phyloP scores from a whole-genome alignment of 2,888 invertebrate species.

The Saturnia pavonia region DNA sequence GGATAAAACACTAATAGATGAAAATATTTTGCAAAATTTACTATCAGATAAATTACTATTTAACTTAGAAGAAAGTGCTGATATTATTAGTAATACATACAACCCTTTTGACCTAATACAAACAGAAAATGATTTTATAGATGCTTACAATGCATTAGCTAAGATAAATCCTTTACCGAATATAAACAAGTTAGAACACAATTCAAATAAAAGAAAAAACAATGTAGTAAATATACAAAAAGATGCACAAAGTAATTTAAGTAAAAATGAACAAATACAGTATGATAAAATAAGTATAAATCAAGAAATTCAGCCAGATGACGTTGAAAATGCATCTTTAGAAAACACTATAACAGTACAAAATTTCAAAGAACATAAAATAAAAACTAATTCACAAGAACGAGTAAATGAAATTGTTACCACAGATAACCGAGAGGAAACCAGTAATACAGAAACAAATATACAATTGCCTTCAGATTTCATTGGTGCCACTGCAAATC shows the following conservation, averaged over 20 bases:
- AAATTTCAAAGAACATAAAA: background rate
- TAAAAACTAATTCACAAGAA: background rate
- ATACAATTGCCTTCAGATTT: background rate
- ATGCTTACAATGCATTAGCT: slow-evolving; percentile 74
- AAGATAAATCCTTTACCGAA: slow-evolving; percentile 69
- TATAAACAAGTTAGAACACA: slow-evolving; percentile 35
- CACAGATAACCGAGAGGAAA: background rate
- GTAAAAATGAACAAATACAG: background rate
- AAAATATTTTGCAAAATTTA: slow-evolving; percentile 60
- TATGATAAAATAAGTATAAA: background rate
- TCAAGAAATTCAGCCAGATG: background rate
- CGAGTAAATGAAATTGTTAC: background rate
- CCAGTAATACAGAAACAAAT: background rate
- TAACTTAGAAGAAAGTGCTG: slow-evolving; percentile 28
- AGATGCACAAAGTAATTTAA: background rate
- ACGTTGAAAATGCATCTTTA: background rate
- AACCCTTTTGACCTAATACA: slow-evolving; percentile 60
- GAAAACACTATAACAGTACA: background rate
- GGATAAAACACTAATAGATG: slow-evolving; percentile 57
- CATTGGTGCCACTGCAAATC: background rate
- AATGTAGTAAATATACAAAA: background rate
- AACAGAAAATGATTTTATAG: slow-evolving; percentile 75
- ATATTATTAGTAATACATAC: slow-evolving; percentile 32
- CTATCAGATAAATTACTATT: slow-evolving; percentile 41
- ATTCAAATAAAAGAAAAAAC: background rate